phyloP scores from a whole-genome alignment of 2,888 invertebrate genomes.

The Rhorus exstirpatorius region DNA sequence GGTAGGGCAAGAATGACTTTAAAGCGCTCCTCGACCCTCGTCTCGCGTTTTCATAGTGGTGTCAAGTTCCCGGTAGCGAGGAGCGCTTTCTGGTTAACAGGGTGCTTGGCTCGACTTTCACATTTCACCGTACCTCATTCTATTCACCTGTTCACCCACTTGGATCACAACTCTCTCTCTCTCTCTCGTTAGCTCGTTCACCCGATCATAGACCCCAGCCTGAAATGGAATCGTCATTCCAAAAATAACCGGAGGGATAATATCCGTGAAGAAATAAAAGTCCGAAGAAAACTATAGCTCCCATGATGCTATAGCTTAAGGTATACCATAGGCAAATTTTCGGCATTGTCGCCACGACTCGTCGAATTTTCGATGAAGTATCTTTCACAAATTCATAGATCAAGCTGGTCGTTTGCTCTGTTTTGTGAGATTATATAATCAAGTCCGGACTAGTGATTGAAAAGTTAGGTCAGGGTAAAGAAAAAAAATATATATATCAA shows the following conservation, averaged over 20 bases:
- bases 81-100: constrained; percentile 51
- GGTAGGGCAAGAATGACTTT: constrained; percentile 21
- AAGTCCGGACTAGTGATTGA: neutral
- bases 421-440: neutral
- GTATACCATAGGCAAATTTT: neutral
- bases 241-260: constrained; percentile 21
- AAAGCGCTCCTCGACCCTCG: constrained; percentile 57
- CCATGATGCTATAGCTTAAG: constrained; percentile 20
- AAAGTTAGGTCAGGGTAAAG: neutral
- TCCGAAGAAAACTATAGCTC: constrained; percentile 37
- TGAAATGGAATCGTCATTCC: constrained; percentile 31
- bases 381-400: too few species aligned
- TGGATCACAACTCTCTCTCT: constrained; percentile 37
- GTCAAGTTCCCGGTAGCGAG: constrained; percentile 55
- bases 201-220: constrained; percentile 33
- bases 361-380: too few species aligned
- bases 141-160: neutral
- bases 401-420: neutral
- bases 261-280: constrained; percentile 29
- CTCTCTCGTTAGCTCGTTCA: constrained; percentile 56
- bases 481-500: neutral
- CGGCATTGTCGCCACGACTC: too few species aligned
- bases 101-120: constrained; percentile 35
- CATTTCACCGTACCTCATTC: constrained; percentile 4
- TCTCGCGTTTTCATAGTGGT: constrained; percentile 41